These are phyloP conservation scores for Callinectes sapidus DNA, from an alignment of 2,888 invertebrate genomes.

Conservation along the genomic window DNA sequence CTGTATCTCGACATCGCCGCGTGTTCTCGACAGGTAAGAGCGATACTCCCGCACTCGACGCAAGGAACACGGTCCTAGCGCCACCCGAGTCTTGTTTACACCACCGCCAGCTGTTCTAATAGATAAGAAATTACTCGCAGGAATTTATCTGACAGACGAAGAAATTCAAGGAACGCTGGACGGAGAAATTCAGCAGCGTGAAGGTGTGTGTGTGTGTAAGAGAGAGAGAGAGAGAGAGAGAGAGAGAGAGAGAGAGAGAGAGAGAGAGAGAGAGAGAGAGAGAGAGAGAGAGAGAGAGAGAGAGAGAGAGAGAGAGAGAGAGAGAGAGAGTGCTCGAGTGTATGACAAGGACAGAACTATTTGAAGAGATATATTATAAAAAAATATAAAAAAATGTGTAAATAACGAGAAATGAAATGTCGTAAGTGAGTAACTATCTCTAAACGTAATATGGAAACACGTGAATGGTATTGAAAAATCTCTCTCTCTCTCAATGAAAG, in stretches of 20 bases:
- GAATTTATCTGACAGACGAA: constrained; percentile 11
- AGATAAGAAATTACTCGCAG: not conserved
- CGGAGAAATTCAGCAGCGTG: constrained; percentile 5
- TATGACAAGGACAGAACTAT: no score
- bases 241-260: constrained; percentile 8
- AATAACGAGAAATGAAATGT: no score
- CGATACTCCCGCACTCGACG: not conserved
- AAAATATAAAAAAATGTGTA: no score
- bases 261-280: constrained; percentile 18
- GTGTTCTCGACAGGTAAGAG: constrained; percentile 20
- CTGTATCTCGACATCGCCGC: not conserved
- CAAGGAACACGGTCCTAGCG: not conserved
- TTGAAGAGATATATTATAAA: not conserved
- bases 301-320: constrained; percentile 17
- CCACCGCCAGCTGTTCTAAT: not conserved
- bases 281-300: constrained; percentile 25
- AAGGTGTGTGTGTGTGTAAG: not conserved
- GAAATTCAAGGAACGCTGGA: constrained; percentile 14
- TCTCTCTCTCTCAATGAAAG: no score
- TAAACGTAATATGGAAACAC: no score
- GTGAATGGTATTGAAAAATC: no score
- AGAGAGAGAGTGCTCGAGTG: not conserved
- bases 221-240: not conserved
- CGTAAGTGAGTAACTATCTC: no score
- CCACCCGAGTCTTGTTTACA: not conserved